Percentiles rank a stretch among this genome's conserved stretches.
These are phyloP conservation scores for Hexactinellida sp. DNA, from an alignment of 37 sponge, comb jelly and placozoan species.

Conservation along the genomic window DNA sequence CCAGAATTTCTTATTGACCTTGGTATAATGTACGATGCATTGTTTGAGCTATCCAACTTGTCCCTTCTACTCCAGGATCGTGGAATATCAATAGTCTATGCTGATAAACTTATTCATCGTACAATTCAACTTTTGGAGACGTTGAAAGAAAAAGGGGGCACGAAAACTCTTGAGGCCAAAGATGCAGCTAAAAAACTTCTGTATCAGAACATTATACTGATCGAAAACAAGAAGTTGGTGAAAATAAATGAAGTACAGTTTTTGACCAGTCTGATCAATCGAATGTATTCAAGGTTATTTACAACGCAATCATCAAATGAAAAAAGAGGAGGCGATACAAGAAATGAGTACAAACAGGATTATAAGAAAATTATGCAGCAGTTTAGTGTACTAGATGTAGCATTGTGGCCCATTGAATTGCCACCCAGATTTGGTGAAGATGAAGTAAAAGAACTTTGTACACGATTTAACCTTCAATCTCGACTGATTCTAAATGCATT, in stretches of 20 bases:
- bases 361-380: not conserved
- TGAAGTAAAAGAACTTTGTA: not conserved
- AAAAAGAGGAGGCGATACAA: not conserved
- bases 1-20: not conserved
- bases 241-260: not conserved
- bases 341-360: not conserved
- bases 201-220: not conserved
- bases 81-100: not conserved
- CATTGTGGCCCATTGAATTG: conserved; percentile 10
- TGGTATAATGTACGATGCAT: not conserved
- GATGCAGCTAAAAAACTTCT: not conserved
- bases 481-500: conserved; percentile 17
- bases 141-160: not conserved
- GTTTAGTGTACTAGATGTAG: not conserved
- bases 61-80: not conserved
- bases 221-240: not conserved
- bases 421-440: conserved; percentile 21
- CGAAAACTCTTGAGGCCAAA: not conserved
- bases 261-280: not conserved
- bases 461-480: not conserved
- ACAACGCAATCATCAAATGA: not conserved
- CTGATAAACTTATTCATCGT: not conserved
- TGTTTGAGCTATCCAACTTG: not conserved
- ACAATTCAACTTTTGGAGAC: not conserved
- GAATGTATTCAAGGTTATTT: not conserved